A percentile compares a stretch with the other conserved stretches of the same genome.
Conservation (phyloP, 1,140 invertebrate species). For the Leptinotarsa lineolata region DNA sequence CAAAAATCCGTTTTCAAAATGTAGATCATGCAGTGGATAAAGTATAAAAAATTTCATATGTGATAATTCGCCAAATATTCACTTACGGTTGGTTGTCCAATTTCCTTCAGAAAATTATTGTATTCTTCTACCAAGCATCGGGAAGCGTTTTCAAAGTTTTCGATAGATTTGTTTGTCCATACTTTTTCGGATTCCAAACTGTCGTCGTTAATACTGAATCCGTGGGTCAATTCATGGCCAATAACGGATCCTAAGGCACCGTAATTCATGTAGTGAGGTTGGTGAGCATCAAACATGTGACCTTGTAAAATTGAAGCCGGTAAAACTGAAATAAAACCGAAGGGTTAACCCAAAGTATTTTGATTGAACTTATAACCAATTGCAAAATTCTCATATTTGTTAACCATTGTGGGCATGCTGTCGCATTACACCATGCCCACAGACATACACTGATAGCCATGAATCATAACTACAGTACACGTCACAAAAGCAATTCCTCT, state of each 20-base stretch:
- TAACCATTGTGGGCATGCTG: no score
- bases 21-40: no score
- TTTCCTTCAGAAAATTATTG: slow-evolving; percentile 26
- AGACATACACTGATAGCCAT: no score
- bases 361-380: no score
- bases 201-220: slow-evolving; percentile 54
- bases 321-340: slow-evolving; percentile 64
- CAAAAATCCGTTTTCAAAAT: no score
- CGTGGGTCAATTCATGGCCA: slow-evolving; percentile 72
- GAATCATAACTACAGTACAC: no score
- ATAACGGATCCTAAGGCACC: slow-evolving; percentile 72
- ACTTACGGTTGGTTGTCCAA: slow-evolving; percentile 12
- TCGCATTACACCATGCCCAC: no score
- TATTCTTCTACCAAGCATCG: slow-evolving; percentile 41
- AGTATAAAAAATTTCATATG: no score
- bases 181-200: slow-evolving; percentile 1
- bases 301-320: slow-evolving; percentile 90
- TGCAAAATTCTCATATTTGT: no score
- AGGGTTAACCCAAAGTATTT: no score
- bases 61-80: neutral
- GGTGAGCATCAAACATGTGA: slow-evolving; percentile 79
- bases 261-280: slow-evolving; percentile 86
- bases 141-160: slow-evolving; percentile 24
- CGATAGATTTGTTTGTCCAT: slow-evolving; percentile 29
- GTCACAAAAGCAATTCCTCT: no score